These are phyloP conservation scores for Hydropsyche tenuis DNA, from an alignment of 1,140 invertebrate species.

Conservation along the genomic window DNA sequence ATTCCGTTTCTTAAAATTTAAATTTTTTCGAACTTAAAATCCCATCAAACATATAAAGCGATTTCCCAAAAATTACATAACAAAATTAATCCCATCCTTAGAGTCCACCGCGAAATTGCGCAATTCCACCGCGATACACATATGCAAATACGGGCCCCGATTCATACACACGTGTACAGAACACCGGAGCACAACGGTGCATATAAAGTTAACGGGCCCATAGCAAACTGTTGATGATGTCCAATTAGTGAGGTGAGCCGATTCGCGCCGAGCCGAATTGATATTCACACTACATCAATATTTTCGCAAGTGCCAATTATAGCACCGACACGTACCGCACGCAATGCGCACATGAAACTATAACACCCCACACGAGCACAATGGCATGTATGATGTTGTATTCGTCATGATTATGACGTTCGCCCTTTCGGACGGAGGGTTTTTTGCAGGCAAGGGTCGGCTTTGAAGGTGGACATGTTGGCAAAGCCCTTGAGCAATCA, in stretches of 20 bases:
- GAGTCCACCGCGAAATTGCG: too few relatives aligned
- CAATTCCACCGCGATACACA: too few relatives aligned
- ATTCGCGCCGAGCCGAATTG: conserved; percentile 9
- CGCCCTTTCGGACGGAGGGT: neutral
- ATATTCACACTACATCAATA: conserved; percentile 23
- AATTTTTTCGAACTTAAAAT: too few relatives aligned
- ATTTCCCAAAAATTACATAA: too few relatives aligned
- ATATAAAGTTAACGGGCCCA: conserved; percentile 25
- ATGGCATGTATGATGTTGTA: neutral
- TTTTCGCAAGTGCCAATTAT: neutral
- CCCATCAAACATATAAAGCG: too few relatives aligned
- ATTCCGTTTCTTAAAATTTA: too few relatives aligned
- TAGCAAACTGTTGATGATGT: conserved; percentile 35
- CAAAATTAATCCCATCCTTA: too few relatives aligned
- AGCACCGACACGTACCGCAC: neutral
- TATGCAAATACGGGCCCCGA: too few relatives aligned
- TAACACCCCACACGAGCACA: neutral
- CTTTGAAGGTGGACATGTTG: neutral
- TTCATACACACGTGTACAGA: too few relatives aligned
- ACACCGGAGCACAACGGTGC: neutral
- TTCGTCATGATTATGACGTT: conserved; percentile 6
- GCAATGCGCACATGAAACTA: too few relatives aligned
- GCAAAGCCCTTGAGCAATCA: conserved; percentile 26
- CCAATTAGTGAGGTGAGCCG: conserved; percentile 35
- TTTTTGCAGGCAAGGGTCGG: neutral